Conservation (phyloP, 2,113 vertebrate genomes). For the Chionomys nivalis region DNA sequence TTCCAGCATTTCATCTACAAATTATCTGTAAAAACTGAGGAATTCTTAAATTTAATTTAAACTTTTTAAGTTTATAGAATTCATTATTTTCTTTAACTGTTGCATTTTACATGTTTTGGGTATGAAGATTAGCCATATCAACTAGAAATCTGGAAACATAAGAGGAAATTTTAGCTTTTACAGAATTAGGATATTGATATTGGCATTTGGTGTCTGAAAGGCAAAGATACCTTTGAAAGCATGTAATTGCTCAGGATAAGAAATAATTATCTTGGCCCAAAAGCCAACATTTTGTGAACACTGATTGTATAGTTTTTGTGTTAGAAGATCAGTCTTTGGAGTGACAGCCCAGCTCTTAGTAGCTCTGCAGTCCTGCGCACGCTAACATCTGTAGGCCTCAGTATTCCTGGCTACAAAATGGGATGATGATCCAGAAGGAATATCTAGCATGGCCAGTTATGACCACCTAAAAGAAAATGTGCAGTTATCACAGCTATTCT, state of each 20-base stretch:
- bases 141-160: background rate
- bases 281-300: background rate
- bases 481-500: background rate
- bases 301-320: background rate
- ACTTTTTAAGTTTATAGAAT: background rate
- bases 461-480: background rate
- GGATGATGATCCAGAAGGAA: background rate
- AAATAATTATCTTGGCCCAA: background rate
- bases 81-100: background rate
- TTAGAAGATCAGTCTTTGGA: background rate
- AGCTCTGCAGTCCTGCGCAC: background rate
- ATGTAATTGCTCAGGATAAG: background rate
- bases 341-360: background rate
- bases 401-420: background rate
- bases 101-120: background rate
- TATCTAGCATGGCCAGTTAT: background rate
- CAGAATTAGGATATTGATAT: background rate
- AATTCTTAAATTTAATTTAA: constrained; percentile 22
- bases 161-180: background rate
- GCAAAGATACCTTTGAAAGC: background rate
- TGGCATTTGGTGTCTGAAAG: background rate
- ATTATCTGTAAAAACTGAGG: background rate
- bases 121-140: background rate
- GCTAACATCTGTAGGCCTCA: background rate
- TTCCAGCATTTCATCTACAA: background rate